Conservation (phyloP, 2,888 invertebrate species). For the Drosophila nr. fundita region DNA sequence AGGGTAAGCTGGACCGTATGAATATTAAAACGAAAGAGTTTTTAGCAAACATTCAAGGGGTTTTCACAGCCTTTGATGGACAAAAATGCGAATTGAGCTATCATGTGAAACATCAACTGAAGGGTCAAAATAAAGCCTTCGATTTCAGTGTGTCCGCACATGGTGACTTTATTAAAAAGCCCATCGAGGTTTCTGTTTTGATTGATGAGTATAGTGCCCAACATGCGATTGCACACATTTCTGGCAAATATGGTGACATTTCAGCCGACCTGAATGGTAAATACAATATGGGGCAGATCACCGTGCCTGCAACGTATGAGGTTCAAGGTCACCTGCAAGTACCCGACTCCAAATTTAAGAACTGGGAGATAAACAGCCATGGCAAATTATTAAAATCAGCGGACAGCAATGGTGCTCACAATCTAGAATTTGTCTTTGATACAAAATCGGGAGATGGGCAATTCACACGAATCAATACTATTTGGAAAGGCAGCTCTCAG, state of each 20-base stretch:
- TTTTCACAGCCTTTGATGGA: conserved; percentile 85
- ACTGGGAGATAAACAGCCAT: conserved; percentile 76
- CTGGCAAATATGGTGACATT: conserved; percentile 85
- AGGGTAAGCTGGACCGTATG: conserved; percentile 83
- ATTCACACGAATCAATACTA: conserved; percentile 60
- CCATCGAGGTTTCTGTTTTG: conserved; percentile 77
- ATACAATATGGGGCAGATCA: conserved; percentile 82
- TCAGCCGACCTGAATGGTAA: conserved; percentile 85
- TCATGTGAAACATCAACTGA: conserved; percentile 83
- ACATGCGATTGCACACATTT: conserved; percentile 84
- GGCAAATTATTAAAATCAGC: conserved; percentile 81
- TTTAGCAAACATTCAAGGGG: conserved; percentile 83
- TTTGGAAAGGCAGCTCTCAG: conserved; percentile 63
- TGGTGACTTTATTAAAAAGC: conserved; percentile 82
- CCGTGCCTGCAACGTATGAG: conserved; percentile 85
- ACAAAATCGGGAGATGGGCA: conserved; percentile 67
- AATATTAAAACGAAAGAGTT: conserved; percentile 85
- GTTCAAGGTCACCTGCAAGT: conserved; percentile 85
- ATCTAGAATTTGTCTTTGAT: conserved; percentile 63
- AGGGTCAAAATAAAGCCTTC: conserved; percentile 76
- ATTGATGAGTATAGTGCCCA: conserved; percentile 74
- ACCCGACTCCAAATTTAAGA: conserved; percentile 87
- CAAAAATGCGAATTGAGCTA: conserved; percentile 85
- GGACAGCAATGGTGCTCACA: conserved; percentile 46
- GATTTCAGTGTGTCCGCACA: conserved; percentile 48